Conservation (phyloP, 2,888 invertebrate genomes). For the Asteroscopus sphinx region DNA sequence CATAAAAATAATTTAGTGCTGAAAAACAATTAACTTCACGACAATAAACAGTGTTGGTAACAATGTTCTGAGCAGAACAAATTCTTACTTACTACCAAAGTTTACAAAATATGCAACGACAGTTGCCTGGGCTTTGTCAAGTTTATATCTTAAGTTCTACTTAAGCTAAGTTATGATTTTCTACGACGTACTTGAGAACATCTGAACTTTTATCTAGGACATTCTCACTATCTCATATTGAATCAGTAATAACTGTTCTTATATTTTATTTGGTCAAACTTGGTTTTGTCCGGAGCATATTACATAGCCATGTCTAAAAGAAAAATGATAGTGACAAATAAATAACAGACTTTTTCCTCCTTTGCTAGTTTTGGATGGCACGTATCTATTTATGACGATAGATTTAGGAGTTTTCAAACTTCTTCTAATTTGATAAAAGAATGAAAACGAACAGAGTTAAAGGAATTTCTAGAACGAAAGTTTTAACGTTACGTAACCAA, state of each 20-base stretch:
- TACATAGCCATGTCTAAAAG: no score
- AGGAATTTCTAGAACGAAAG: background rate
- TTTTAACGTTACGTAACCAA: background rate
- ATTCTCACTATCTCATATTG: background rate
- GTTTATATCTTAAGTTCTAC: conserved; percentile 34
- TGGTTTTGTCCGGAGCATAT: no score
- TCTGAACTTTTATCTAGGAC: conserved; percentile 10
- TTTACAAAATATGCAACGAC: conserved; percentile 52
- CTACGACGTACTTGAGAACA: conserved; percentile 16
- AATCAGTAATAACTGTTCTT: no score
- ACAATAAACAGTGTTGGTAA: conserved; percentile 24
- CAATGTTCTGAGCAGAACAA: conserved; percentile 25
- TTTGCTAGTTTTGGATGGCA: conserved; percentile 15
- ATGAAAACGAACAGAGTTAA: conserved; percentile 10
- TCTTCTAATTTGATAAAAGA: conserved; percentile 24
- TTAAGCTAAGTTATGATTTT: conserved; percentile 41
- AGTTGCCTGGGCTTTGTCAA: conserved; percentile 42
- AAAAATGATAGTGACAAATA: background rate
- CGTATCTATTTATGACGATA: conserved; percentile 15
- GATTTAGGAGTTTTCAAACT: conserved; percentile 9
- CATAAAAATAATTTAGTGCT: conserved; percentile 27
- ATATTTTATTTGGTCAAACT: no score
- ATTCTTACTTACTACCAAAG: conserved; percentile 35
- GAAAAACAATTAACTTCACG: conserved; percentile 27
- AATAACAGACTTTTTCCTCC: background rate